These are phyloP conservation scores for Cryptoprocta ferox DNA, from an alignment of 2,797 vertebrate species.

Conservation along the genomic window DNA sequence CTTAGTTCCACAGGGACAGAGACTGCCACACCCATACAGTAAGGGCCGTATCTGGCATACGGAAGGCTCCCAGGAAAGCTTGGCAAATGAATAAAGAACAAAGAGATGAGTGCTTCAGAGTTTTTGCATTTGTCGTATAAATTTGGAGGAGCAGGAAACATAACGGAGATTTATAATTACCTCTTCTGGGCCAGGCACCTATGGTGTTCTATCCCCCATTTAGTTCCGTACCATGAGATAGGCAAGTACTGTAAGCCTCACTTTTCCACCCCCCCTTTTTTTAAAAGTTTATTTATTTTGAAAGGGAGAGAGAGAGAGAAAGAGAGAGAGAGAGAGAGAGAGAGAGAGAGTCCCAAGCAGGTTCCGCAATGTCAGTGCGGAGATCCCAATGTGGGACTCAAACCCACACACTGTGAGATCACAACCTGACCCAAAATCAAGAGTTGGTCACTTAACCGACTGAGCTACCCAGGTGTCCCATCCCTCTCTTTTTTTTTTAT, in stretches of 20 bases:
- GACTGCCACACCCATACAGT: neutral
- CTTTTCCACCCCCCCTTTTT: neutral
- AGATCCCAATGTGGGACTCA: too few species aligned
- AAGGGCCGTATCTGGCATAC: neutral
- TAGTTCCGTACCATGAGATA: neutral
- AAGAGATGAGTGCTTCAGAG: neutral
- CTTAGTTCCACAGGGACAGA: neutral
- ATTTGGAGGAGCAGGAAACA: neutral
- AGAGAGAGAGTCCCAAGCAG: too few species aligned
- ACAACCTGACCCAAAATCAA: too few species aligned
- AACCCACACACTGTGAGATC: too few species aligned
- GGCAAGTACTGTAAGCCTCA: neutral
- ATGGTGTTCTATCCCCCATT: neutral
- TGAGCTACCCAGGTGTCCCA: too few species aligned
- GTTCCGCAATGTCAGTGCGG: too few species aligned
- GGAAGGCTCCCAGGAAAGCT: neutral
- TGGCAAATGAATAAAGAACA: neutral
- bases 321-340: too few species aligned
- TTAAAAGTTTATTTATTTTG: too few species aligned
- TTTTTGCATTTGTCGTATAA: neutral
- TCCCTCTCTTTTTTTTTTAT: neutral
- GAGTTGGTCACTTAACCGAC: too few species aligned
- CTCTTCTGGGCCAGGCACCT: neutral
- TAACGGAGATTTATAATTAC: neutral
- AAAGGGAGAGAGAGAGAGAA: too few species aligned